These are phyloP conservation scores for Nerophis ophidion DNA, from an alignment of 2,113 vertebrate genomes.

Conservation along the genomic window DNA sequence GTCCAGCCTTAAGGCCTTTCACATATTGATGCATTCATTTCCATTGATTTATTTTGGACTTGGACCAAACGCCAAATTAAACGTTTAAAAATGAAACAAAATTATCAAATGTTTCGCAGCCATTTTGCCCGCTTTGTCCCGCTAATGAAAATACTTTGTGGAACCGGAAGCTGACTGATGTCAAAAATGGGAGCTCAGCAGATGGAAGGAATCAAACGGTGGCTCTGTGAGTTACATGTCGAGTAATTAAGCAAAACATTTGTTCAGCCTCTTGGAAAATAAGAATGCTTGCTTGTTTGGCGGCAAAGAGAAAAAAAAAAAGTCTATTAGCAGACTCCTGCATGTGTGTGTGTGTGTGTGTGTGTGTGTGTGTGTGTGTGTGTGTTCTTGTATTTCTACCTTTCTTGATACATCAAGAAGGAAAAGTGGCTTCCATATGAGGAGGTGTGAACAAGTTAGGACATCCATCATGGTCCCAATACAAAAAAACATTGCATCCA, in stretches of 20 bases:
- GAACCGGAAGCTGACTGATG: constrained; percentile 40
- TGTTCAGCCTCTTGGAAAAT: constrained; percentile 70
- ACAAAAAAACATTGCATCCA: no score
- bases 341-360: no score
- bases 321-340: constrained; percentile 58
- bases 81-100: constrained; percentile 12
- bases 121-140: constrained; percentile 47
- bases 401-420: no score
- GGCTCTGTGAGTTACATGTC: constrained; percentile 60
- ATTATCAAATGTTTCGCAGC: constrained; percentile 15
- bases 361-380: no score
- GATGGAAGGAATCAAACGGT: constrained; percentile 60
- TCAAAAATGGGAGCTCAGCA: constrained; percentile 51
- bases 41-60: no score
- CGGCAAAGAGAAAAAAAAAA: constrained; percentile 21
- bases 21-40: no score
- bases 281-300: constrained; percentile 55
- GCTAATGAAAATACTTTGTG: constrained; percentile 36
- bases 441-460: no score
- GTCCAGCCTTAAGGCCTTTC: no score
- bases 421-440: no score
- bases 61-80: constrained; percentile 5
- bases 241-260: constrained; percentile 72
- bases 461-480: no score
- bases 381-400: no score